Base-by-base conservation (phyloP, 2,113 vertebrate species). In the Phodopus roborovskii region DNA sequence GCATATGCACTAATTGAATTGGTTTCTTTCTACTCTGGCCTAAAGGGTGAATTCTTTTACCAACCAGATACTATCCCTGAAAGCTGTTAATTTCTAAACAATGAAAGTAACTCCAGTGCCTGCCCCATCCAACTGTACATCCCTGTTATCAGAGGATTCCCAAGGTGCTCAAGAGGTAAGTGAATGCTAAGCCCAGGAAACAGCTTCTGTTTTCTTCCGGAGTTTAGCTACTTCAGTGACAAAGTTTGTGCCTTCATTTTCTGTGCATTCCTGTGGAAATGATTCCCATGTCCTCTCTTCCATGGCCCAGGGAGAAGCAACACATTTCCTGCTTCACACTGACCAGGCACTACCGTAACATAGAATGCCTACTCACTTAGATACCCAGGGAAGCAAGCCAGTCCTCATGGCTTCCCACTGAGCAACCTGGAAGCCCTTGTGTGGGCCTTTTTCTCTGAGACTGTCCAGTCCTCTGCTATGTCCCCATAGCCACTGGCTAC, bases 101-200 rank as follows among this genome's bases (percentile, higher is more conserved):
- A 73, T 73, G 48, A 84, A 92, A 86, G 53, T 36, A 42, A 30
- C 39, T 66, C 68, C 74, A 36, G 7, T 62, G 19, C 75, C 85
- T 88, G 62, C 71, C 81, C n/a, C 22, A 36, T 60, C 77, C 39
- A 36, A 74, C 26, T 64, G 24, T 22, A 36, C 56, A 79, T 94
- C 95, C 90, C 87, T 33, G n/a, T n/a, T 45, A 90, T 56, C 50
- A 50, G 78, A 74, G 82, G 22, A 3, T 87, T 97, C 96, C 93
- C 90, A 77, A 1, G 19, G 13, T 4, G 2, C 77, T 53, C 64
- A 64, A 83, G 33, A 66, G 33, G 24, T 62, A 94, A 92, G 4
- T 87, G 91, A 87, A 89, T 83, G 87, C 58, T 91, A 95, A 89
- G 83, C 62, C 39, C 16, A 50, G 19, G 22, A 60, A 82, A 66